Base-by-base conservation (phyloP, 2,888 invertebrate species). In the Tetranychus piercei region DNA sequence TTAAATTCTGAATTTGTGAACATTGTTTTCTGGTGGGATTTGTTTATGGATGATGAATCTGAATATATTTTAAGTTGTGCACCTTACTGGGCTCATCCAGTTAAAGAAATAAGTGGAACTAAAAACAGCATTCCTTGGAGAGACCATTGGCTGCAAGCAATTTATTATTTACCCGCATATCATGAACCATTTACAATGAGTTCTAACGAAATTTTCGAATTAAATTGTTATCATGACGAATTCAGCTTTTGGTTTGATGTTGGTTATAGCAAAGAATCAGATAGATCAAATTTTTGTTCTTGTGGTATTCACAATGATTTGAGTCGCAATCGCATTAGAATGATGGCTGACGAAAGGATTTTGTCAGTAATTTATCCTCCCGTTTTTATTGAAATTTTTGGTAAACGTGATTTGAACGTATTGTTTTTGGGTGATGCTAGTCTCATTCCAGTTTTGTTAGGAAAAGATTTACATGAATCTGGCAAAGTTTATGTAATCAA, bases 81-180 rank as follows among this genome's bases (percentile, higher is more conserved):
- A 0, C 96, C 96, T 0, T 87, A 87, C 82, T 97, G 95, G 94
- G 87, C 87, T 18, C 91, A 92, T 82, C 88, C 90, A 0, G 78
- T 8, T 9, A 44, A 71, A 55, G 22, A 44, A n/a, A 20, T 72
- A 1, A 44, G 55, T 11, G 9, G 65, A 15, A 18, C 72, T 18
- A 34, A 55, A n/a, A 71, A 72, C 11, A 22, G 20, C 1, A 11
- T 72, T 77, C 90, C 94, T 65, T 99, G 97, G 97, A 86, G 97
- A 67, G 97, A 99, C 84, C 99, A 99, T 82, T 99, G 99, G 99
- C 96, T 99, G 93, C 97, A 99, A 84, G 94, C 92, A 0, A 87
- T 94, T 44, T 99, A 95, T 84, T 94, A 92, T 81, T 84, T 92
- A 44, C 89, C 90, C 0, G 83, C 86, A 77, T 34, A 73, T 76